phyloP scores from a whole-genome alignment of 2,888 invertebrate species.

The Schizotus pectinicornis region DNA sequence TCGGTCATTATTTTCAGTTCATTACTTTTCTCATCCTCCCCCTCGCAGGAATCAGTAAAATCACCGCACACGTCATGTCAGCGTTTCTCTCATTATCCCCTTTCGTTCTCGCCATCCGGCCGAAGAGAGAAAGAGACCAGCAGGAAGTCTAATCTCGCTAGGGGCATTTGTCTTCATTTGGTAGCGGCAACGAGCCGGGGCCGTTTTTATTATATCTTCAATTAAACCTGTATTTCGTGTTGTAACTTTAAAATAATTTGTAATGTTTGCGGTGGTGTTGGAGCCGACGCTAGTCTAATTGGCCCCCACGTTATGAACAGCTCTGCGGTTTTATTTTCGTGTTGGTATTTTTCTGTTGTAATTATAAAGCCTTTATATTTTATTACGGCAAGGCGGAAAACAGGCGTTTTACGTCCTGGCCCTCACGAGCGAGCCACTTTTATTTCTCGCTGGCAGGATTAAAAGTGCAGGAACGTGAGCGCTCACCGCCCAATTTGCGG shows the following conservation, averaged over 20 bases:
- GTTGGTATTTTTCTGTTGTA: not conserved
- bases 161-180: slow-evolving; percentile 40
- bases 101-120: slow-evolving; percentile 24
- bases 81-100: slow-evolving; percentile 42
- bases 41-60: slow-evolving; percentile 10
- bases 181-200: slow-evolving; percentile 33
- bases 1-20: slow-evolving; percentile 29
- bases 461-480: no score
- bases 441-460: no score
- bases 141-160: slow-evolving; percentile 33
- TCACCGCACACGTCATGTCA: slow-evolving; percentile 39
- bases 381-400: no score
- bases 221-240: slow-evolving; percentile 30
- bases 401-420: no score
- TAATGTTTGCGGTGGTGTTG: slow-evolving; percentile 20
- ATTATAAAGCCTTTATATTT: no score
- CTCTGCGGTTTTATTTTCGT: slow-evolving; percentile 13
- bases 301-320: not conserved
- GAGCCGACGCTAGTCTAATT: slow-evolving; percentile 10
- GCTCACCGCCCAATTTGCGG: no score
- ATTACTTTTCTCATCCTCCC: slow-evolving; percentile 11
- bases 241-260: slow-evolving; percentile 31
- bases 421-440: no score
- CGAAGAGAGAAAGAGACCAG: slow-evolving; percentile 10
- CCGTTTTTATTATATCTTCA: slow-evolving; percentile 34